Base-by-base conservation (phyloP, 2,113 vertebrate genomes). In the Peromyscus californicus region DNA sequence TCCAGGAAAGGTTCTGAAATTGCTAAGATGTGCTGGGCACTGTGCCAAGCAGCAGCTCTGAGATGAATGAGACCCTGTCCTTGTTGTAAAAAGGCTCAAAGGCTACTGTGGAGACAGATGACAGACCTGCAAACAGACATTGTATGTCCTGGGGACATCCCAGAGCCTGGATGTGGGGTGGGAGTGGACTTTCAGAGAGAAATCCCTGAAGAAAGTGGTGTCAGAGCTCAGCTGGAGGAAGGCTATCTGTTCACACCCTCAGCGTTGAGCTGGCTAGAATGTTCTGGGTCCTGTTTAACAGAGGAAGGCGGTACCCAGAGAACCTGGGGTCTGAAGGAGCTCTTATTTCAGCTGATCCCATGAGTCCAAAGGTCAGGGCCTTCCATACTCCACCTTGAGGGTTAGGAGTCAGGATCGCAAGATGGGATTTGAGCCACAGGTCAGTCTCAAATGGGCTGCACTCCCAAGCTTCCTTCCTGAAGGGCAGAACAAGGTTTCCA, bases 401-500 rank as follows among this genome's bases (percentile, higher is more conserved):
- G n/a, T 72, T 42, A 57, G 33, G 69, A 29, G 69, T 57, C 36
- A 57, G 69, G 51, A 69, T 19, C 3, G 3, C 16, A 75, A 11
- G 69, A 89, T 31, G n/a, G 51, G 36, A 3, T 16, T 31, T 89
- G 26, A 89, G 29, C 36, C 87, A 57, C 51, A 75, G 7, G 36
- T 42, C 36, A 31, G 36, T 24, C 22, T 74, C 51, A 72, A 74
- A 39, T 17, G 4, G 69, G 69, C 48, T 72, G 48, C 3, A 72
- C 8, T 26, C 48, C 13, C 8, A 31, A 54, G 70, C 9, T 5
- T 31, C 13, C 21, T 16, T 5, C 9, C 80, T 5, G 65, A 8
- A 80, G 16, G 48, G 12, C 0, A 19, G 10, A 19, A 2, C 63
- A 29, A 26, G 82, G 33, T 5, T 0, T 5, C 0, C 8, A 17